phyloP scores from a whole-genome alignment of 2,888 invertebrate species.

The Agriopis aurantiaria region DNA sequence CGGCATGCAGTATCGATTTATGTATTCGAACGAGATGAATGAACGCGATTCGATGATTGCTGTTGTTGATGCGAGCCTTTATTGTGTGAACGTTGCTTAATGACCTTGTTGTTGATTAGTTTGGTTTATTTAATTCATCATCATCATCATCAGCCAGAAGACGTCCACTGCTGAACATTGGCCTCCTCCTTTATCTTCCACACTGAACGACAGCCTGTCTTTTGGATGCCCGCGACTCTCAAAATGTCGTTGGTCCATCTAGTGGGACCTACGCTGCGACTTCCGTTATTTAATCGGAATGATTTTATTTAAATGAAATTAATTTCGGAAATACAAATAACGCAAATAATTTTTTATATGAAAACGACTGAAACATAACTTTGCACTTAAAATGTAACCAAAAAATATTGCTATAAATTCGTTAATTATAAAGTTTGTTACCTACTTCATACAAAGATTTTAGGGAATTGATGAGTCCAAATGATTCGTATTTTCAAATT shows the following conservation, averaged over 20 bases:
- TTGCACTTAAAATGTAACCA: too few relatives aligned
- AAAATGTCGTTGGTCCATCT: too few relatives aligned
- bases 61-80: slow-evolving; percentile 50
- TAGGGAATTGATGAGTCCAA: slow-evolving; percentile 48
- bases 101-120: slow-evolving; percentile 35
- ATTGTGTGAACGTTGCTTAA: slow-evolving; percentile 61
- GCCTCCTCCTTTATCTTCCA: too few relatives aligned
- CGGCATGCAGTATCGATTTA: slow-evolving; percentile 81
- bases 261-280: too few relatives aligned
- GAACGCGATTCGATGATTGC: slow-evolving; percentile 65
- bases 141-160: too few relatives aligned
- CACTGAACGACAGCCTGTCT: too few relatives aligned
- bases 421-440: too few relatives aligned
- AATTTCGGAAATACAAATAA: slow-evolving; percentile 6
- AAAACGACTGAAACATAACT: too few relatives aligned
- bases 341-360: neutral
- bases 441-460: neutral
- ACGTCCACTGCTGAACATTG: too few relatives aligned
- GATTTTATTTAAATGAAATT: slow-evolving; percentile 6
- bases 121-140: slow-evolving; percentile 37
- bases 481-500: slow-evolving; percentile 65
- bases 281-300: too few relatives aligned
- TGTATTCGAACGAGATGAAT: slow-evolving; percentile 73
- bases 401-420: too few relatives aligned
- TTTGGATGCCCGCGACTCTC: too few relatives aligned